Conservation (phyloP, 2,113 vertebrate species). For the Crotalus viridis region DNA sequence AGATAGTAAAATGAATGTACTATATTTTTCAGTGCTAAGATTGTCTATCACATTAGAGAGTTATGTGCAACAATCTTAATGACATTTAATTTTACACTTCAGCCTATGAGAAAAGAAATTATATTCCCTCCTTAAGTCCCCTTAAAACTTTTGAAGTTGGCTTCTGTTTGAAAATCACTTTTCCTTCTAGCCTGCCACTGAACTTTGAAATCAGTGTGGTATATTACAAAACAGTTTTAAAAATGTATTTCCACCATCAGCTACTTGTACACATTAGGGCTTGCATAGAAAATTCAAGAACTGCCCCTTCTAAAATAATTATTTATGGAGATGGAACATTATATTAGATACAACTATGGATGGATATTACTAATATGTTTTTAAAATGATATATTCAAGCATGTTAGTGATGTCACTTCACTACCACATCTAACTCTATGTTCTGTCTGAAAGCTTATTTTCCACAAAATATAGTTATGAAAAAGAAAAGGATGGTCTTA, state of each 20-base stretch:
- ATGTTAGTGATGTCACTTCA: slow-evolving; percentile 1
- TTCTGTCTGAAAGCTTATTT: slow-evolving; percentile 1
- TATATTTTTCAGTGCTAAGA: background rate
- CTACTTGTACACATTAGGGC: background rate
- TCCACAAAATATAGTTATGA: slow-evolving; percentile 5
- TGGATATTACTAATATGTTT: background rate
- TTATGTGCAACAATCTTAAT: background rate
- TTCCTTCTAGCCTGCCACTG: slow-evolving; percentile 19
- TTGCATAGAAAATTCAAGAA: background rate
- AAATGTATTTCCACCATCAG: background rate
- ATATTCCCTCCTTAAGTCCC: background rate
- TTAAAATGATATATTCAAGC: background rate
- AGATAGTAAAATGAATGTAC: background rate
- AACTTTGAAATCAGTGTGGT: background rate
- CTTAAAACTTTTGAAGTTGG: background rate
- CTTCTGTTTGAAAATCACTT: slow-evolving; percentile 16
- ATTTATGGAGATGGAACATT: background rate
- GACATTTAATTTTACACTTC: background rate
- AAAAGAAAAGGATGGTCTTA: slow-evolving; percentile 39
- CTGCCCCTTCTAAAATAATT: background rate
- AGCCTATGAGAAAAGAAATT: slow-evolving; percentile 2
- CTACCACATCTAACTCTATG: background rate
- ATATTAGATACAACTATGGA: background rate
- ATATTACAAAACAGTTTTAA: slow-evolving; percentile 7
- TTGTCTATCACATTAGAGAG: background rate